A percentile compares a stretch with the other conserved stretches of the same genome.
Evolutionary conservation across 2,888 invertebrate species (phyloP).

Genomic region (Deladenus siricidicola): DNA sequence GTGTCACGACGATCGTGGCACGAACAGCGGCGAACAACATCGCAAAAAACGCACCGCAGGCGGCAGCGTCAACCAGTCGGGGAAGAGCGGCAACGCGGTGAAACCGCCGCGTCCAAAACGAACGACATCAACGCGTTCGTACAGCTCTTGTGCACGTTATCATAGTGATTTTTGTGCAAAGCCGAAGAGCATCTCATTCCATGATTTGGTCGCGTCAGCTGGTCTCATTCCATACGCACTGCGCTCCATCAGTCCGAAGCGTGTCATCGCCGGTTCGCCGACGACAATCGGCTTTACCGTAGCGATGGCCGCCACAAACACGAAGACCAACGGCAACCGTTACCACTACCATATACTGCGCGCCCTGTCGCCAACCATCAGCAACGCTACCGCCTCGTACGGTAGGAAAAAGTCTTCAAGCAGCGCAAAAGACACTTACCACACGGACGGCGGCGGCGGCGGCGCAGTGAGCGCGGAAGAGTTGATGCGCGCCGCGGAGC

Average conservation of each 20-base stretch:
- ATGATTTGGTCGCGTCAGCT: conserved; percentile 3
- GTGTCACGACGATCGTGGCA: no score
- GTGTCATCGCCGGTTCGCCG: background rate
- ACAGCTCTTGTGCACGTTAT: no score
- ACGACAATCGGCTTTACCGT: background rate
- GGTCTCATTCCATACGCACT: background rate
- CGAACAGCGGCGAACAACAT: background rate
- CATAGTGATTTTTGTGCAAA: background rate
- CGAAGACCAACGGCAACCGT: background rate
- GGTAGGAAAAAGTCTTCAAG: background rate
- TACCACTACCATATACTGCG: no score
- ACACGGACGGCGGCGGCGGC: background rate
- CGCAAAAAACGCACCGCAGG: background rate
- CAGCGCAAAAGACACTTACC: background rate
- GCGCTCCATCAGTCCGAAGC: conserved; percentile 7
- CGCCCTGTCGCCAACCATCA: background rate
- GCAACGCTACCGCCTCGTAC: background rate
- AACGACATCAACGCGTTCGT: background rate
- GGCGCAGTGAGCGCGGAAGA: conserved; percentile 1
- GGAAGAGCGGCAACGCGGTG: background rate
- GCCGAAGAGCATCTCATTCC: conserved; percentile 5
- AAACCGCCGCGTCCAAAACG: background rate
- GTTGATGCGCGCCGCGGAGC: background rate
- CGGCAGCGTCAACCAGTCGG: background rate
- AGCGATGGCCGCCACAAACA: background rate